Evolutionary conservation across 2,888 invertebrate species (phyloP).

Genomic region (Seladonia tumulorum): DNA sequence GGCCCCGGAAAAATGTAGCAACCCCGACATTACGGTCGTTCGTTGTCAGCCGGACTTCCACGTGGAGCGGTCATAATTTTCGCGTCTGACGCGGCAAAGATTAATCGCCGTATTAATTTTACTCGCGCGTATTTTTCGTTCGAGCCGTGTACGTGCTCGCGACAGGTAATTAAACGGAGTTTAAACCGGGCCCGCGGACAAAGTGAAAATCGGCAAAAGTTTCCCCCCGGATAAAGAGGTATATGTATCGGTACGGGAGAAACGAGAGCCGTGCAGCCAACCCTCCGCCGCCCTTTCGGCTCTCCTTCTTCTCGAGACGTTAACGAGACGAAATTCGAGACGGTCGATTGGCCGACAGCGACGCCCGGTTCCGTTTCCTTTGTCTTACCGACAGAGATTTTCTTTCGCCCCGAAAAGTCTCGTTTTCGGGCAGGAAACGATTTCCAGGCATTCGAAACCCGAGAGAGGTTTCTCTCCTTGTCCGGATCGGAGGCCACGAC

Average conservation of each 20-base stretch:
- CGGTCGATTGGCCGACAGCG: slow-evolving; percentile 18
- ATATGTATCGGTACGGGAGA: neutral
- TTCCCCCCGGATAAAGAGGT: slow-evolving; percentile 6
- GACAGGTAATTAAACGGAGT: slow-evolving; percentile 61
- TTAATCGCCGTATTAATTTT: slow-evolving; percentile 64
- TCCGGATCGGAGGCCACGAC: neutral
- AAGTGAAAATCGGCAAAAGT: slow-evolving; percentile 44
- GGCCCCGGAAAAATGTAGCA: slow-evolving; percentile 40
- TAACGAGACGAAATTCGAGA: slow-evolving; percentile 40
- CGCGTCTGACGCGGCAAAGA: slow-evolving; percentile 54
- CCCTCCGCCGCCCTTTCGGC: neutral
- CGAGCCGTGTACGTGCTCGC: slow-evolving; percentile 30
- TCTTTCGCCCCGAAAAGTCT: neutral
- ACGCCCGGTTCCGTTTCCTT: slow-evolving; percentile 26
- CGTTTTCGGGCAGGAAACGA: slow-evolving; percentile 18
- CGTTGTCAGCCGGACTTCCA: slow-evolving; percentile 51
- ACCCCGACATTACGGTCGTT: slow-evolving; percentile 43
- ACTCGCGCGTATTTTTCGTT: slow-evolving; percentile 50
- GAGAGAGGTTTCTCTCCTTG: neutral
- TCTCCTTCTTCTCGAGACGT: neutral
- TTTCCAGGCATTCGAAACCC: slow-evolving; percentile 14
- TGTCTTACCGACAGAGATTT: slow-evolving; percentile 38
- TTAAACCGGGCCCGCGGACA: slow-evolving; percentile 41
- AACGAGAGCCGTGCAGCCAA: neutral
- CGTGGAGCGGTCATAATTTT: slow-evolving; percentile 60